phyloP scores from a whole-genome alignment of 2,797 vertebrate species.

The Rallus crepitans region DNA sequence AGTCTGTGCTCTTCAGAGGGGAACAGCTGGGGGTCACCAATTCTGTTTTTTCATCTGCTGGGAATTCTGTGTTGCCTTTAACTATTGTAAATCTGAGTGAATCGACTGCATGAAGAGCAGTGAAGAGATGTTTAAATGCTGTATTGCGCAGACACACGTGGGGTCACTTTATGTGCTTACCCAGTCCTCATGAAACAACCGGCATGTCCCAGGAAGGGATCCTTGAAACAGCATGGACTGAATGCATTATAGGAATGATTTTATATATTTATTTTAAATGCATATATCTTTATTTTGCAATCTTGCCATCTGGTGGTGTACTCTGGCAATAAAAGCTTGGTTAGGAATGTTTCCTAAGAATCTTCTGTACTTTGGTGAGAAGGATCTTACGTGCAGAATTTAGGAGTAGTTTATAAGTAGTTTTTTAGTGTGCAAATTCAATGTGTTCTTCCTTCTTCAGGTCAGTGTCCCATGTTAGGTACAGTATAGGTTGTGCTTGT shows the following conservation, averaged over 20 bases:
- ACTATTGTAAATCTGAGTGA: background rate
- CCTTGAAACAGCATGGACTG: background rate
- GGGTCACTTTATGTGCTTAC: background rate
- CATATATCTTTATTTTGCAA: constrained; percentile 44
- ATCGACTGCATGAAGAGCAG: background rate
- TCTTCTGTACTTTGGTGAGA: background rate
- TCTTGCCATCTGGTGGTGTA: constrained; percentile 70
- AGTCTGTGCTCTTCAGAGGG: background rate
- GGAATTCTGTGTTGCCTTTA: background rate
- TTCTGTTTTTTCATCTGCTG: background rate
- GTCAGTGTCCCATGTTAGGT: background rate
- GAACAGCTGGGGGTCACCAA: background rate
- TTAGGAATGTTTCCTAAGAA: background rate
- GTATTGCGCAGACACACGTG: background rate
- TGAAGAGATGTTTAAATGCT: background rate
- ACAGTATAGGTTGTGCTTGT: background rate
- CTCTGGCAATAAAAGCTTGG: constrained; percentile 3
- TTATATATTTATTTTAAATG: background rate
- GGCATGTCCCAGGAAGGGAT: background rate
- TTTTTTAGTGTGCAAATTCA: background rate
- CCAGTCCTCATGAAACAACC: background rate
- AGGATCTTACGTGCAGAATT: background rate
- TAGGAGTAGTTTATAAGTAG: background rate
- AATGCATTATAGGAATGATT: background rate
- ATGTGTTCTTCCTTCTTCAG: background rate